Evolutionary conservation across 2,797 vertebrate genomes (phyloP).

Genomic region (Periparus ater): DNA sequence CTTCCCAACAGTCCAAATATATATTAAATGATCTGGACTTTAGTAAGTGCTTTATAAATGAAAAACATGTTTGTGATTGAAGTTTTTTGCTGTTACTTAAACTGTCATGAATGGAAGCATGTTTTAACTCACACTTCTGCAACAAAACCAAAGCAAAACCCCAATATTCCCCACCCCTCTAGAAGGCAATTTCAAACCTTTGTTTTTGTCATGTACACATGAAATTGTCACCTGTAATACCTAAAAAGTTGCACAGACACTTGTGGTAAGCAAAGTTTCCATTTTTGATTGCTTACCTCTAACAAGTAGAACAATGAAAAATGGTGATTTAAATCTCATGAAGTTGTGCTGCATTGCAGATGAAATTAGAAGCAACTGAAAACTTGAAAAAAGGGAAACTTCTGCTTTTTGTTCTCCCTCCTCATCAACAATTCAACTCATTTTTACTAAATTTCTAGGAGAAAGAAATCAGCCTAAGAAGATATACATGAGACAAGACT

Average conservation of each 20-base stretch:
- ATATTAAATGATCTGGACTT: background rate
- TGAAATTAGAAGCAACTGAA: background rate
- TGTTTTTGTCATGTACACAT: fast-evolving
- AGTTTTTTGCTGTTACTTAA: background rate
- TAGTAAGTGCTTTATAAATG: background rate
- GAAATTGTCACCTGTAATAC: background rate
- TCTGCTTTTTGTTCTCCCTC: background rate
- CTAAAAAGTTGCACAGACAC: background rate
- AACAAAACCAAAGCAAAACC: background rate
- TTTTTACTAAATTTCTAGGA: background rate
- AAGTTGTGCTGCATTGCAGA: background rate
- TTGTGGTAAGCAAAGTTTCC: background rate
- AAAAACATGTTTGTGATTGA: background rate
- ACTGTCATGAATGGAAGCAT: background rate
- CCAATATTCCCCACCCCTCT: background rate
- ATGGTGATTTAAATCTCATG: background rate
- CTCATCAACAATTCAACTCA: background rate
- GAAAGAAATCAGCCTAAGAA: background rate
- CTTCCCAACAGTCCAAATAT: background rate
- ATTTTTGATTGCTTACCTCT: background rate
- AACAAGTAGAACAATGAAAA: background rate
- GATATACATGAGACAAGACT: background rate
- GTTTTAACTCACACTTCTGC: background rate
- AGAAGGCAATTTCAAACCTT: background rate
- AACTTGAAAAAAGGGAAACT: background rate